Percentiles rank a stretch among this genome's conserved stretches.
Evolutionary conservation across 2,888 invertebrate species (phyloP).

Genomic region (Argyra leucocephala): DNA sequence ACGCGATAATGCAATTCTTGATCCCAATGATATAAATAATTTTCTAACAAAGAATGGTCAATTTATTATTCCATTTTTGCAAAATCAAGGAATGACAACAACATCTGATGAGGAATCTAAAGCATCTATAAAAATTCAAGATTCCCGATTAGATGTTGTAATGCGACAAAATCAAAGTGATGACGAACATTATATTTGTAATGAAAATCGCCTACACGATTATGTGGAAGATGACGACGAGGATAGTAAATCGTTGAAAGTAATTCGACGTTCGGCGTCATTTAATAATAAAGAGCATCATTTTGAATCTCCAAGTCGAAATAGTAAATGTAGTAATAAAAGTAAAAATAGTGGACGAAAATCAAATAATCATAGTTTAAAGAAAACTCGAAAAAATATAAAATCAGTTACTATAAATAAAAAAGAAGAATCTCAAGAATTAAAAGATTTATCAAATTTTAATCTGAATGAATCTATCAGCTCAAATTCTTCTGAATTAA

Average conservation of each 20-base stretch:
- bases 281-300: constrained; percentile 23
- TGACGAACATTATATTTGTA: constrained; percentile 22
- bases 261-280: constrained; percentile 32
- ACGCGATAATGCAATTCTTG: constrained; percentile 36
- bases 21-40: constrained; percentile 37
- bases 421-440: constrained; percentile 25
- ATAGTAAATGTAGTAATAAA: constrained; percentile 31
- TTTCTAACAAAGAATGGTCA: constrained; percentile 38
- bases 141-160: constrained; percentile 41
- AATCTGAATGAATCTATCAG: constrained; percentile 36
- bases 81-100: constrained; percentile 42
- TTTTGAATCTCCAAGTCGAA: constrained; percentile 25
- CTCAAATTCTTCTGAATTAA: constrained; percentile 44
- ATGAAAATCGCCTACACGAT: constrained; percentile 30
- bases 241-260: constrained; percentile 20
- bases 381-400: constrained; percentile 19
- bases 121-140: constrained; percentile 41
- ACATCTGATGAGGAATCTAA: constrained; percentile 42
- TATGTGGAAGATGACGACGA: constrained; percentile 25
- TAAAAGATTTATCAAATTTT: constrained; percentile 33
- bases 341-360: constrained; percentile 37
- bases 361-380: constrained; percentile 28
- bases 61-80: constrained; percentile 41
- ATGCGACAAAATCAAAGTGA: constrained; percentile 35
- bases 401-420: constrained; percentile 21